A percentile compares a stretch with the other conserved stretches of the same genome.
Evolutionary conservation across 2,888 invertebrate species (phyloP).

Genomic region (Ischnura elegans): DNA sequence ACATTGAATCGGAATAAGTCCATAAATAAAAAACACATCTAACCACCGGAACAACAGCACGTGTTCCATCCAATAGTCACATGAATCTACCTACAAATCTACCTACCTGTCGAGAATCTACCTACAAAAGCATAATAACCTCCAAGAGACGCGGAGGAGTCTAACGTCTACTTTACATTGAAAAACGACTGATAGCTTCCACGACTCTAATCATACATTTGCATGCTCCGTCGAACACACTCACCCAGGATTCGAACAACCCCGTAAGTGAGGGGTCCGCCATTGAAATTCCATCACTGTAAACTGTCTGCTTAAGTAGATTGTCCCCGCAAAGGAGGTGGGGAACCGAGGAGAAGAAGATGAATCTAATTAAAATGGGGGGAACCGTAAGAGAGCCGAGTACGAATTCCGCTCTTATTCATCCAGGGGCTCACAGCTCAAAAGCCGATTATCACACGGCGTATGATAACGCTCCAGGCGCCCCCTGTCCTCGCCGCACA

Average conservation of each 20-base stretch:
- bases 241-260: background rate
- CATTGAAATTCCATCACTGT: background rate
- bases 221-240: background rate
- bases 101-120: too few species aligned
- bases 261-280: background rate
- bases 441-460: background rate
- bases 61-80: background rate
- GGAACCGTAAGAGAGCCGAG: background rate
- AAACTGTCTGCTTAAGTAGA: background rate
- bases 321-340: background rate
- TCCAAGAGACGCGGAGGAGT: background rate
- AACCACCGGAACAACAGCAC: too few species aligned
- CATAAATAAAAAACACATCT: too few species aligned
- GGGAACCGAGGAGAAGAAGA: background rate
- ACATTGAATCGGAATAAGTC: too few species aligned
- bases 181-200: background rate
- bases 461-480: background rate
- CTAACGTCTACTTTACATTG: background rate
- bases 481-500: background rate
- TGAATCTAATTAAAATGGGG: slow-evolving; percentile 7
- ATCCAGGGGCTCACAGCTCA: background rate
- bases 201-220: background rate
- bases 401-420: background rate
- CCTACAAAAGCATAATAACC: background rate
- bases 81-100: too few species aligned